Evolutionary conservation across 2,888 invertebrate species (phyloP).

Genomic region (Idaea straminata): DNA sequence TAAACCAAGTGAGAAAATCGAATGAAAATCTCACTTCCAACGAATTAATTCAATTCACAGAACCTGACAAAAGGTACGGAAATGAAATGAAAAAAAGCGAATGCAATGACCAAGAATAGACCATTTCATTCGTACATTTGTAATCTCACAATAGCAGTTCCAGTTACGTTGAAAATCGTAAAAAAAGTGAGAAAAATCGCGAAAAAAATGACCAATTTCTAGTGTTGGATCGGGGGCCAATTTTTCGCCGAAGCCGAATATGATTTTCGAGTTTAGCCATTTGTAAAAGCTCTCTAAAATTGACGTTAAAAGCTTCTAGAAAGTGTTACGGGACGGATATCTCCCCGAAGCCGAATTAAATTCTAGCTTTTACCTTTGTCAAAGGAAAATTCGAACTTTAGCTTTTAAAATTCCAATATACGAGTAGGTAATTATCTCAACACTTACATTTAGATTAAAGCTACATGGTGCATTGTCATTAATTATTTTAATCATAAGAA

Average conservation of each 20-base stretch:
- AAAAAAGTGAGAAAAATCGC: constrained; percentile 26
- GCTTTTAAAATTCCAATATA: too few species aligned
- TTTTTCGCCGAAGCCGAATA: neutral
- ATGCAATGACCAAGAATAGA: constrained; percentile 24
- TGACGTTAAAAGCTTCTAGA: neutral
- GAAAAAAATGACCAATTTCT: constrained; percentile 4
- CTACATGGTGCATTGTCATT: too few species aligned
- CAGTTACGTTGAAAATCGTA: constrained; percentile 32
- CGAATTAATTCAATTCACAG: neutral
- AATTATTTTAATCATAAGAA: too few species aligned
- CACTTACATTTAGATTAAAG: too few species aligned
- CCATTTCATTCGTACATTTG: constrained; percentile 25
- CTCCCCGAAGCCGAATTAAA: neutral
- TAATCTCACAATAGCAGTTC: constrained; percentile 28
- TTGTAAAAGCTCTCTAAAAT: neutral
- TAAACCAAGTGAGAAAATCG: neutral
- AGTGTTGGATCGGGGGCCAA: neutral
- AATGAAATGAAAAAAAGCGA: constrained; percentile 14
- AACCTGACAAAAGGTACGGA: neutral
- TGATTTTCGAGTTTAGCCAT: neutral
- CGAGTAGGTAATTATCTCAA: too few species aligned
- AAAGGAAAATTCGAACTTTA: too few species aligned
- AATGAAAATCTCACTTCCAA: neutral
- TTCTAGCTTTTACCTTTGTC: neutral
- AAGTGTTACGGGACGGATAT: neutral